These are phyloP conservation scores for Schizotus pectinicornis DNA, from an alignment of 2,888 invertebrate genomes.

Conservation along the genomic window DNA sequence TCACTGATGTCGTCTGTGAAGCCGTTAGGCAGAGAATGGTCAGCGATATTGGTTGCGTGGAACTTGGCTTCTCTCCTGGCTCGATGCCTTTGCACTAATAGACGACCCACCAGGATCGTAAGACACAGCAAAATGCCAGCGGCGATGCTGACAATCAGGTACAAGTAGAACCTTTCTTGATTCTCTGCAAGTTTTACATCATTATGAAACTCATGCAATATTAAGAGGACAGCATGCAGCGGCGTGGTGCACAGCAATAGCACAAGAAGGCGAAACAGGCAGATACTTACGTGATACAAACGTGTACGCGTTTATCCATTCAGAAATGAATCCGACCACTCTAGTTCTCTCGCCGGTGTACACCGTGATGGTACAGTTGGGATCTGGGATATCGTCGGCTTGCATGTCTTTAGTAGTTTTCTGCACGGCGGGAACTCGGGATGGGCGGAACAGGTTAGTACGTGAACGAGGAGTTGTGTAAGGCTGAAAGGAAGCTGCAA, in stretches of 20 bases:
- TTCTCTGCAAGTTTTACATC: conserved; percentile 65
- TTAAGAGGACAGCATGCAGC: conserved; percentile 9
- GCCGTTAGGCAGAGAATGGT: conserved; percentile 79
- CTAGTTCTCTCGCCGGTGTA: conserved; percentile 59
- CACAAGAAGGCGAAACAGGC: conserved; percentile 23
- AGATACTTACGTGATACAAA: conserved; percentile 72
- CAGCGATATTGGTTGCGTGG: conserved; percentile 71
- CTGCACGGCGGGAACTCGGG: conserved; percentile 46
- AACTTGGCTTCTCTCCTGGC: conserved; percentile 71
- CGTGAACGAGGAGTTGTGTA: conserved; percentile 45
- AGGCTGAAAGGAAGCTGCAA: conserved; percentile 50
- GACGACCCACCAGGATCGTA: conserved; percentile 72
- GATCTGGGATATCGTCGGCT: conserved; percentile 52
- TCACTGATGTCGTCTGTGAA: conserved; percentile 89
- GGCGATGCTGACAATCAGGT: conserved; percentile 79
- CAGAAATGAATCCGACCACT: conserved; percentile 70
- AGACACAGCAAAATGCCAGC: conserved; percentile 75
- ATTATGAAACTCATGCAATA: conserved; percentile 1
- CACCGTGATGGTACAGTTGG: conserved; percentile 62
- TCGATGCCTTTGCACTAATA: conserved; percentile 71
- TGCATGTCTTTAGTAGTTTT: conserved; percentile 54
- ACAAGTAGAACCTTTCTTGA: conserved; percentile 81
- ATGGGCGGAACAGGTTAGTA: conserved; percentile 45
- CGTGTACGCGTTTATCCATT: conserved; percentile 73
- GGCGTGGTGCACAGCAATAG: conserved; percentile 35